Evolutionary conservation across 2,113 vertebrate genomes (phyloP).

Genomic region (Crotalus helleri): DNA sequence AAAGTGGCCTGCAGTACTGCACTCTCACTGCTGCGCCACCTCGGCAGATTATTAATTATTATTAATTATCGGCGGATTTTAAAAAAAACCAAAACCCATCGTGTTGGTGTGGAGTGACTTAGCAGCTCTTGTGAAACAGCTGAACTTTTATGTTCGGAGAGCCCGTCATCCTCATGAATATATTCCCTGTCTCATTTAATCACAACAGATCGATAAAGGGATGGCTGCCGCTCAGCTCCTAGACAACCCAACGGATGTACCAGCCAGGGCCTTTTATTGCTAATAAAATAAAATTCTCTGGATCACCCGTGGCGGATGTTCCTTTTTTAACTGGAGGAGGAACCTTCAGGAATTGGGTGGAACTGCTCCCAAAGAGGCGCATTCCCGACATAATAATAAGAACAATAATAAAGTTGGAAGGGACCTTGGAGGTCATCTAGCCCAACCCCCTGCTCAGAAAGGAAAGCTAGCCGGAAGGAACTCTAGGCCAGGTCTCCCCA

Average conservation of each 20-base stretch:
- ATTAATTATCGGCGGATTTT: constrained; percentile 8
- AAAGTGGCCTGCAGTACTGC: too few relatives aligned
- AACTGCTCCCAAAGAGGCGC: background rate
- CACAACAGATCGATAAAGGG: constrained; percentile 63
- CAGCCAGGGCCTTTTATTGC: constrained; percentile 53
- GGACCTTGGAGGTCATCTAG: too few relatives aligned
- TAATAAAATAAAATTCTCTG: constrained; percentile 68
- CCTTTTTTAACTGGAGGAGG: constrained; percentile 55
- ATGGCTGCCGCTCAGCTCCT: constrained; percentile 50
- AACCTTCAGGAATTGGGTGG: constrained; percentile 35
- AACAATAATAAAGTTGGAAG: too few relatives aligned
- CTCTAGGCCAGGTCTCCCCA: background rate
- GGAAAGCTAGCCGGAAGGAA: too few relatives aligned
- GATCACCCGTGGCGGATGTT: constrained; percentile 65
- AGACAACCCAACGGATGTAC: constrained; percentile 71
- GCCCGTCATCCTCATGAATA: constrained; percentile 58
- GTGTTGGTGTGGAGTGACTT: constrained; percentile 43
- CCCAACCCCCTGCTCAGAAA: too few relatives aligned
- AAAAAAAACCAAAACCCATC: constrained; percentile 14
- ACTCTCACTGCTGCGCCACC: too few relatives aligned
- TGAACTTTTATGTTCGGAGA: constrained; percentile 59
- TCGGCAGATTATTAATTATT: too few relatives aligned
- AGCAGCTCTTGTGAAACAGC: constrained; percentile 58
- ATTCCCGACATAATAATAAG: background rate
- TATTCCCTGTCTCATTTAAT: constrained; percentile 60